A percentile compares a stretch with the other conserved stretches of the same genome.
Conservation (phyloP, 2,113 vertebrate genomes). For the Rhipidura dahli region DNA sequence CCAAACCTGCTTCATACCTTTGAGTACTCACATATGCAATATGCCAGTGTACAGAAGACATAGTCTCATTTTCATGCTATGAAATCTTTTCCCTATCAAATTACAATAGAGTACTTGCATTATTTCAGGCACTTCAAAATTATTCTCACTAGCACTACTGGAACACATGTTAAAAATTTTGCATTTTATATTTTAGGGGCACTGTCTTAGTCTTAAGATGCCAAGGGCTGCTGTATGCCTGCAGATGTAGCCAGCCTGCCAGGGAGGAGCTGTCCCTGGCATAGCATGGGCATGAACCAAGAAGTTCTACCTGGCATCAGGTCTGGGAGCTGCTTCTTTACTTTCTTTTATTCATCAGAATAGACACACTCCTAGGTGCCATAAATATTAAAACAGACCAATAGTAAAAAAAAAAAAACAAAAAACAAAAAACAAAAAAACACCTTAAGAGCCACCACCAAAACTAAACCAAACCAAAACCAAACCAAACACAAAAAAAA, state of each 20-base stretch:
- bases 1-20: background rate
- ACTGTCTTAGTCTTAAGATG: background rate
- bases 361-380: background rate
- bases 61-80: background rate
- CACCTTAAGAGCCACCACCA: background rate
- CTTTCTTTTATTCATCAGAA: background rate
- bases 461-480: background rate
- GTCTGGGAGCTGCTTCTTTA: background rate
- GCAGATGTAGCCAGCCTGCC: background rate
- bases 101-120: background rate
- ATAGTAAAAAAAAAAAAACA: background rate
- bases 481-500: background rate
- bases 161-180: background rate
- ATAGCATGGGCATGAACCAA: background rate
- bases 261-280: background rate
- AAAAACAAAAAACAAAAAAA: background rate
- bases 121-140: background rate
- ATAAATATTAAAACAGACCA: background rate
- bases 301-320: background rate
- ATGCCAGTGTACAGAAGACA: background rate
- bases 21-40: background rate
- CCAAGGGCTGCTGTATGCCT: rapidly evolving
- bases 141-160: background rate
- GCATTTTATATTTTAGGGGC: background rate
- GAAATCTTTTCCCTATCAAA: background rate